These are phyloP conservation scores for Micoletzkya japonica DNA, from an alignment of 2,888 invertebrate genomes.

Conservation along the genomic window DNA sequence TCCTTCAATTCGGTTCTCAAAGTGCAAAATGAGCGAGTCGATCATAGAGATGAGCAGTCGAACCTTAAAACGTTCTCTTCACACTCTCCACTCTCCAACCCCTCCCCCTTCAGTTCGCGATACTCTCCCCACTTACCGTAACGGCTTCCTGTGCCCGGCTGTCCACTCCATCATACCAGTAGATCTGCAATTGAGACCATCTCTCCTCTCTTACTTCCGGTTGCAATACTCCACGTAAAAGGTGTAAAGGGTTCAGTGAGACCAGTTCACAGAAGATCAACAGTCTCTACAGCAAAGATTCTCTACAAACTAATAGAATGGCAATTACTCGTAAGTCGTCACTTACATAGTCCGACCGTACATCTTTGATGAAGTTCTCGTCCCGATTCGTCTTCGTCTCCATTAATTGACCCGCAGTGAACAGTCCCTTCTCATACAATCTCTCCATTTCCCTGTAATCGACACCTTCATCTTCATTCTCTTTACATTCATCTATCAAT, in stretches of 20 bases:
- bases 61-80: no score
- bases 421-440: constrained; percentile 52
- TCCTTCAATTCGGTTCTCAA: constrained; percentile 48
- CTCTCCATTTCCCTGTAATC: constrained; percentile 53
- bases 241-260: no score
- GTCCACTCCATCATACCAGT: constrained; percentile 60
- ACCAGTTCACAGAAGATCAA: background rate
- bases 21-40: constrained; percentile 56
- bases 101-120: background rate
- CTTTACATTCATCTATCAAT: background rate
- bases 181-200: constrained; percentile 43
- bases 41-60: constrained; percentile 59
- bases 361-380: constrained; percentile 50
- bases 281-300: background rate
- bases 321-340: background rate
- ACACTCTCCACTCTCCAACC: background rate
- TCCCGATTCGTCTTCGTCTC: constrained; percentile 39
- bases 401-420: constrained; percentile 54
- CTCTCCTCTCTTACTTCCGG: background rate
- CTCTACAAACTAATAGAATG: background rate
- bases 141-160: constrained; percentile 42
- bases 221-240: no score
- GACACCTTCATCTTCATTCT: background rate
- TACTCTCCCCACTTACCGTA: constrained; percentile 31
- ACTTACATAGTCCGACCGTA: constrained; percentile 55